Evolutionary conservation across 2,888 invertebrate genomes (phyloP), one percentile per base, ranked within the genome.

Genomic region (Invenusta paracnida): DNA sequence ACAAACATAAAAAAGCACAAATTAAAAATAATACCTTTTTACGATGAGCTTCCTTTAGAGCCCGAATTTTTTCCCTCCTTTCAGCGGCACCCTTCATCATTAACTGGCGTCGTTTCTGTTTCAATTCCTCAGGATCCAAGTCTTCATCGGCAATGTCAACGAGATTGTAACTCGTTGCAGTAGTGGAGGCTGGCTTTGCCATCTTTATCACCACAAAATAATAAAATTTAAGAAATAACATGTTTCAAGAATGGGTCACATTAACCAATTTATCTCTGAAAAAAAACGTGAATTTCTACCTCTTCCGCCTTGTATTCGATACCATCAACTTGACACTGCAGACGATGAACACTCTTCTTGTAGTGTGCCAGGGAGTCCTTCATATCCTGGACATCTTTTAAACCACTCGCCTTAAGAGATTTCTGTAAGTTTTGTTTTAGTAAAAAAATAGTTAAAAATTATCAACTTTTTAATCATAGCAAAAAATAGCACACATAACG

Each of bases 171-270:
- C 89, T 82, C 82, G 67, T 88, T 67, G 89, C 29, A 86, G 88
- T 88, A 23, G 87, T 87, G 85, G 90, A 90, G 90, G 90, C 94
- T 0, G 93, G 93, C 0, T 93, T 93, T 87, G 94, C 94, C 0
- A 94, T 94, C 0, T 94, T 93, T n/a, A 89, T 89, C 86, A 89
- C 2, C 17, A 89, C 23, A 89, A 89, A 5, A 89, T 13, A 5
- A 23, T 73, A 25, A 23, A 13, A 25, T 73, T 23, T 13, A 73
- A 73, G 73, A n/a, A 73, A 73, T n/a, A 73, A 73, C 5, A 73
- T 5, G 2, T 13, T 25, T 73, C 73, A 73, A 48, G n/a, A n/a
- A n/a, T n/a, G n/a, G n/a, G n/a, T n/a, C n/a, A n/a, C n/a, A n/a
- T n/a, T n/a, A n/a, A n/a, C n/a, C n/a, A n/a, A n/a, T n/a, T n/a